Percentiles rank a stretch among this genome's conserved stretches.
Evolutionary conservation across 2,113 vertebrate species (phyloP).

Genomic region (Notiomystis cincta): DNA sequence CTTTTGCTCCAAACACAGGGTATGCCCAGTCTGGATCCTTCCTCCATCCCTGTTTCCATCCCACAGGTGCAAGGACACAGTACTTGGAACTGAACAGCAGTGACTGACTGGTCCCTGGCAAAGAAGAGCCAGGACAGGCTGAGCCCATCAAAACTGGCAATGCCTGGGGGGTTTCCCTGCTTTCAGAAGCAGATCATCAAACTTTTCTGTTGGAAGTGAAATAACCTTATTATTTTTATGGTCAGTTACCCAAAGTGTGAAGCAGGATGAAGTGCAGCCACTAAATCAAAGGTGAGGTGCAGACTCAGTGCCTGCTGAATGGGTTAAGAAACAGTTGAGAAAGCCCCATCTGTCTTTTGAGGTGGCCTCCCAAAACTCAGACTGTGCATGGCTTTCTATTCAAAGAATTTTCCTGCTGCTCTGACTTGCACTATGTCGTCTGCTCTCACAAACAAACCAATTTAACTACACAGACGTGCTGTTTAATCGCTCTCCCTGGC

Average conservation of each 20-base stretch:
- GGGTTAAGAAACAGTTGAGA: neutral
- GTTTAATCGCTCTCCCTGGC: neutral
- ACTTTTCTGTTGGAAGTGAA: neutral
- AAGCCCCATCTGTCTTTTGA: neutral
- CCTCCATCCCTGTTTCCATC: neutral
- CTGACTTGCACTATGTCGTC: neutral
- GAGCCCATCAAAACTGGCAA: neutral
- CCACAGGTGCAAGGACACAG: fast-evolving
- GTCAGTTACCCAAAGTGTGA: neutral
- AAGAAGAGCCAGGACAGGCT: neutral
- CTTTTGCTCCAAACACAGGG: neutral
- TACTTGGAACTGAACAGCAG: neutral
- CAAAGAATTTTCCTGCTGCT: neutral
- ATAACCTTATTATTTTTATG: neutral
- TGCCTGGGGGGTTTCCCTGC: neutral
- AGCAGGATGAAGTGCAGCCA: neutral
- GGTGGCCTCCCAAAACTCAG: neutral
- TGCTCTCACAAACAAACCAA: neutral
- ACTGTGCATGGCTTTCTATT: neutral
- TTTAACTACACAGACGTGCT: neutral
- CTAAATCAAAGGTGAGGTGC: neutral
- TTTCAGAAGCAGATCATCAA: neutral
- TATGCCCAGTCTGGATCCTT: neutral
- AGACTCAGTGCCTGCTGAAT: neutral
- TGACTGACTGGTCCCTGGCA: fast-evolving